These are phyloP conservation scores for Chloebia gouldiae DNA, from an alignment of 2,113 vertebrate genomes.

Conservation along the genomic window DNA sequence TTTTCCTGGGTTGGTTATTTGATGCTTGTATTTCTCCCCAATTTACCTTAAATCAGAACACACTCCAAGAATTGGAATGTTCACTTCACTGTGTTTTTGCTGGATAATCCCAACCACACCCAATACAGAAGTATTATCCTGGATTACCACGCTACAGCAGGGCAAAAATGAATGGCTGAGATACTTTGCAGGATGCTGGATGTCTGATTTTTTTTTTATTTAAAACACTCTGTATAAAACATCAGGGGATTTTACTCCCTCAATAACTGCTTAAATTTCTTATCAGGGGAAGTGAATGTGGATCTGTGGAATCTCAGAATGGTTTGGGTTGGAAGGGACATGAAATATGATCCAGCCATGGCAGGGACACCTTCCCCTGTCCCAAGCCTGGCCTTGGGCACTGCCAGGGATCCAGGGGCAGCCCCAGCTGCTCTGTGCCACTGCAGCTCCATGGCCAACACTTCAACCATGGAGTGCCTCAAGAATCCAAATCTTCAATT, in stretches of 20 bases:
- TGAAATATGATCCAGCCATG: neutral
- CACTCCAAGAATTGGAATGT: too few relatives aligned
- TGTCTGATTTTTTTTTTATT: neutral
- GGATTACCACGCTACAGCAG: neutral
- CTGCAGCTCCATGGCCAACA: neutral
- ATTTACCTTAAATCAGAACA: too few relatives aligned
- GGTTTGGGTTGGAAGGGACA: neutral
- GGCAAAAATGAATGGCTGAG: neutral
- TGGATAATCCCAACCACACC: neutral
- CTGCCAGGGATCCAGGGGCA: neutral
- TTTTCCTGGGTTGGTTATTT: too few relatives aligned
- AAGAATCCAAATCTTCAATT: neutral
- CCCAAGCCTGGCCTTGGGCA: neutral
- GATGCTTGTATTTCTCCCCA: too few relatives aligned
- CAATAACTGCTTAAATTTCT: accelerated
- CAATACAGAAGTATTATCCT: neutral
- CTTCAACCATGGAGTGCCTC: accelerated
- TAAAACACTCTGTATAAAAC: neutral
- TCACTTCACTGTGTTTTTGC: neutral
- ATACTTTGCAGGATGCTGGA: neutral
- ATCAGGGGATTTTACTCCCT: neutral
- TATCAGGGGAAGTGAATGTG: neutral
- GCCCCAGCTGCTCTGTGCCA: too few relatives aligned
- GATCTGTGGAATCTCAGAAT: neutral
- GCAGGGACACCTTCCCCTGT: neutral